Conservation (phyloP, 2,113 vertebrate species). For the Sylvietta virens region DNA sequence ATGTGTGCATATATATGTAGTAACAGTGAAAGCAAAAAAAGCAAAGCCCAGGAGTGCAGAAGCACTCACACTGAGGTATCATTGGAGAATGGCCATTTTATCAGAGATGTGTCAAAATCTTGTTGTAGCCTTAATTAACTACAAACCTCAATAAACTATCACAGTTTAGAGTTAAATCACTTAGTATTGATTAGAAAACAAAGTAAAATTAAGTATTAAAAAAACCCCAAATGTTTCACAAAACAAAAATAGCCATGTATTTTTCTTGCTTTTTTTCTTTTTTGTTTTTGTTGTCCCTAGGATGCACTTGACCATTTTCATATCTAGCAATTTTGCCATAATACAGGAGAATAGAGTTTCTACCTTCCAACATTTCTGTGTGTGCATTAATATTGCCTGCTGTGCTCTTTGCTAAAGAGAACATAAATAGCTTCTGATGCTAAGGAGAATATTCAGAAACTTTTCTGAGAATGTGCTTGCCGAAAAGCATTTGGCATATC, state of each 20-base stretch:
- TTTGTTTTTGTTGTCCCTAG: background rate
- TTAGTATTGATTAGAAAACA: background rate
- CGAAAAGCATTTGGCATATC: background rate
- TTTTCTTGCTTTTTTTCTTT: background rate
- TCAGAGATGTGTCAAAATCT: background rate
- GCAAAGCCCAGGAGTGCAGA: background rate
- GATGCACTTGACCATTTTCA: background rate
- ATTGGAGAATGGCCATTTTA: background rate
- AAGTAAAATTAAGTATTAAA: background rate
- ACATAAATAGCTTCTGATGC: background rate
- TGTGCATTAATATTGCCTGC: background rate
- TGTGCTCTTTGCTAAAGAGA: background rate
- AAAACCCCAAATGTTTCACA: background rate
- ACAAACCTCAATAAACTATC: background rate
- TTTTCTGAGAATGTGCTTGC: background rate
- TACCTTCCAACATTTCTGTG: background rate
- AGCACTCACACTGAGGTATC: background rate
- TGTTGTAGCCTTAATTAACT: background rate
- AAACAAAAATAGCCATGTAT: background rate
- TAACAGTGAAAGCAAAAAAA: background rate
- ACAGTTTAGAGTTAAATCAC: background rate
- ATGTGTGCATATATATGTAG: background rate
- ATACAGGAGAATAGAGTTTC: background rate
- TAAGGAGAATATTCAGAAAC: background rate
- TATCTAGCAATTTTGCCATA: background rate